phyloP scores from a whole-genome alignment of 2,888 invertebrate genomes.

The Tipula lateralis region DNA sequence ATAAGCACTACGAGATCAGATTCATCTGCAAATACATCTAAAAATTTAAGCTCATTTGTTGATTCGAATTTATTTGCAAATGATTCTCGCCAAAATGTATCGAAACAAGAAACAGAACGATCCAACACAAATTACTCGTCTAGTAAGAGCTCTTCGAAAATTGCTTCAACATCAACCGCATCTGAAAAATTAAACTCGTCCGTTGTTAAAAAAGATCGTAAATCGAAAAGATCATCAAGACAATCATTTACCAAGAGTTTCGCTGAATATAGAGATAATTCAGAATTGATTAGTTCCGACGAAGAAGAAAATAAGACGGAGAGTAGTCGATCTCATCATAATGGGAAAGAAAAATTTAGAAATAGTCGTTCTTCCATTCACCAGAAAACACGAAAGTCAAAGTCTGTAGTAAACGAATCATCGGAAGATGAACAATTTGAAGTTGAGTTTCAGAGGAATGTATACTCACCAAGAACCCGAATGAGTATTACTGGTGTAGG shows the following conservation, averaged over 20 bases:
- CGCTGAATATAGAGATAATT: background rate
- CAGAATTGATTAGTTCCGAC: background rate
- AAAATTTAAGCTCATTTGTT: background rate
- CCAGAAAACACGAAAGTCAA: background rate
- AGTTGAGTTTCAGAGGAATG: constrained; percentile 40
- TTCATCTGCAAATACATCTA: background rate
- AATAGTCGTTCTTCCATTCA: background rate
- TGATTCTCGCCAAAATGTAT: background rate
- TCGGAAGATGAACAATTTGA: constrained; percentile 34
- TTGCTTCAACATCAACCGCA: too few species aligned
- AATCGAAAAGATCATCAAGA: background rate
- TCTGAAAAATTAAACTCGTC: too few species aligned
- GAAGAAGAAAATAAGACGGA: background rate
- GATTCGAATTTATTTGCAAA: background rate
- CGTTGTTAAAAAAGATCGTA: background rate
- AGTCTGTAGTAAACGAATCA: background rate
- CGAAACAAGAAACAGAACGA: too few species aligned
- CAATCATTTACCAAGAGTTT: background rate
- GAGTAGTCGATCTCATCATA: background rate
- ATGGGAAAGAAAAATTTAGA: background rate
- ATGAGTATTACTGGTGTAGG: constrained; percentile 48
- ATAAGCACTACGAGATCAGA: background rate
- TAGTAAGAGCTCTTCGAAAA: too few species aligned
- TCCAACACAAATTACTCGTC: too few species aligned
- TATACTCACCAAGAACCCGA: constrained; percentile 44